Percentiles rank a stretch among this genome's conserved stretches.
These are phyloP conservation scores for Psilopsiagon aurifrons DNA, from an alignment of 2,113 vertebrate species.

Conservation along the genomic window DNA sequence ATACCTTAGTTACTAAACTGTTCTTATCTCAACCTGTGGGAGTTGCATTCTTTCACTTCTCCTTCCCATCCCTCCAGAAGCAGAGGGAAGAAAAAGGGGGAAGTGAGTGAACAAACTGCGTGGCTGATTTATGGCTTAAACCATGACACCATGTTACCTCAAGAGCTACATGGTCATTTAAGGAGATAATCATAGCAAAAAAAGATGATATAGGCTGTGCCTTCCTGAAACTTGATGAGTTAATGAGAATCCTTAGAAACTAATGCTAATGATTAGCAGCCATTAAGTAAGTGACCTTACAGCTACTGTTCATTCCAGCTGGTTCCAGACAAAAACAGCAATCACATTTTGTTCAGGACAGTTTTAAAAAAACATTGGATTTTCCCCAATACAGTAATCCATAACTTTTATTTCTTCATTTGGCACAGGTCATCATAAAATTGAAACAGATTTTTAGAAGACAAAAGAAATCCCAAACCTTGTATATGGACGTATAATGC, in stretches of 20 bases:
- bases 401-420: neutral
- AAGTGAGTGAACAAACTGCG: no score
- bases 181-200: neutral
- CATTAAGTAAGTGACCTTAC: neutral
- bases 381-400: neutral
- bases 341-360: neutral
- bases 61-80: no score
- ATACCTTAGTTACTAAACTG: no score
- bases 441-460: neutral
- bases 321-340: neutral
- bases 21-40: no score
- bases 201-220: neutral
- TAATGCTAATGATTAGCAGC: neutral
- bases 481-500: neutral
- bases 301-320: neutral
- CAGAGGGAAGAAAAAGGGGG: no score
- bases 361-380: neutral
- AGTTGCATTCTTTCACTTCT: no score
- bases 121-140: no score
- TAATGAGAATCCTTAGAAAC: neutral
- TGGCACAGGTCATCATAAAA: neutral
- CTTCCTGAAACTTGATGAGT: neutral
- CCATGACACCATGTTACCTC: neutral
- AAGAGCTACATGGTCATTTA: neutral
- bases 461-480: neutral